A percentile compares a stretch with the other conserved stretches of the same genome.
phyloP scores from a whole-genome alignment of 2,888 invertebrate genomes.

The Hypomecis atomaria region DNA sequence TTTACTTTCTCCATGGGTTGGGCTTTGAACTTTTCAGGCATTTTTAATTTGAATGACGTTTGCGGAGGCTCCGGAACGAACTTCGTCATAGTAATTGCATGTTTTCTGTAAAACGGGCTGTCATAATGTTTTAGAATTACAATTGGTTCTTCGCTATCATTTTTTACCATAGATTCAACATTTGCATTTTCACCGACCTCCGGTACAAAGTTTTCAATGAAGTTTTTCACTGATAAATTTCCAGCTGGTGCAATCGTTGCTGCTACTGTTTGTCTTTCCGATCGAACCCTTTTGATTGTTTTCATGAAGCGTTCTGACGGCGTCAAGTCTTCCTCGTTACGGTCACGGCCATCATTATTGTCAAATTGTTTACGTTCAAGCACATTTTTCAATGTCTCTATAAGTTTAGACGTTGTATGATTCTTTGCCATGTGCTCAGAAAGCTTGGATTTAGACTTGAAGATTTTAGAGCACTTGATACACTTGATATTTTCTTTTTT shows the following conservation, averaged over 20 bases:
- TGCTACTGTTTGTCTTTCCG: conserved; percentile 13
- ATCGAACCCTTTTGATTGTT: conserved; percentile 60
- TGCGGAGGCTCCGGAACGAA: conserved; percentile 43
- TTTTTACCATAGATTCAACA: conserved; percentile 26
- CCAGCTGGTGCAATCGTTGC: conserved; percentile 54
- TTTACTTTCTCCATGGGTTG: conserved; percentile 41
- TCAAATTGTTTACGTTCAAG: conserved; percentile 57
- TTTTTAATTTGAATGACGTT: conserved; percentile 46
- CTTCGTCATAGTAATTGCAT: conserved; percentile 61
- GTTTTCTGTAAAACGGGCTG: conserved; percentile 30
- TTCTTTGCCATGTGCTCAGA: conserved; percentile 55
- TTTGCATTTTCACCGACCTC: conserved; percentile 51
- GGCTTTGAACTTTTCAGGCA: conserved; percentile 62
- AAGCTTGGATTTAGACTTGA: conserved; percentile 56
- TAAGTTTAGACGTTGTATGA: conserved; percentile 66
- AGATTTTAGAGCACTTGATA: conserved; percentile 64
- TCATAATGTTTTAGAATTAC: conserved; percentile 51
- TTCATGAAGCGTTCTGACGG: conserved; percentile 50
- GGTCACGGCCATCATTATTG: neutral
- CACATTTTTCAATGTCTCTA: conserved; percentile 68
- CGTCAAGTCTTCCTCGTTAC: conserved; percentile 29
- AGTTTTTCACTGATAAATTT: conserved; percentile 66
- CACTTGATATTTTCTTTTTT: conserved; percentile 66
- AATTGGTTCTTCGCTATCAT: conserved; percentile 4
- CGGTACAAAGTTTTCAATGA: conserved; percentile 71